These are phyloP conservation scores for Catharus minimus DNA, from an alignment of 2,113 vertebrate genomes.

Conservation along the genomic window DNA sequence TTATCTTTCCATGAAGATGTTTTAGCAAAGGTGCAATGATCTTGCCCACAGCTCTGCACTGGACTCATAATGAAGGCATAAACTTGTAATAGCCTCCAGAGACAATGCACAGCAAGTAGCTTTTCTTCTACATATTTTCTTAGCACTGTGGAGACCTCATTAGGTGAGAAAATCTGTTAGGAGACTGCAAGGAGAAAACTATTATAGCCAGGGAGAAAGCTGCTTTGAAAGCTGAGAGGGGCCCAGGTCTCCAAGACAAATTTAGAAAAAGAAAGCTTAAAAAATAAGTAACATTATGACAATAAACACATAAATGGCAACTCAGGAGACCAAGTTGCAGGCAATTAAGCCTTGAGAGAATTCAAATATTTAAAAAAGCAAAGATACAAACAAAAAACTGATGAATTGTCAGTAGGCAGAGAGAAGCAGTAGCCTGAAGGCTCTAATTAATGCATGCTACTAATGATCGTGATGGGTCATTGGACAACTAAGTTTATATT, in stretches of 20 bases:
- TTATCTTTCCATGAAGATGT: not conserved
- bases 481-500: not conserved
- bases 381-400: not conserved
- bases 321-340: not conserved
- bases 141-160: slow-evolving; percentile 28
- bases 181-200: not conserved
- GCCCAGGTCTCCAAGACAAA: not conserved
- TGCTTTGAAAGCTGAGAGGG: not conserved
- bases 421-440: not conserved
- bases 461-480: not conserved
- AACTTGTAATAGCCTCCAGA: not conserved
- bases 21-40: not conserved
- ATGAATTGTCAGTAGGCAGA: not conserved
- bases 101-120: not conserved
- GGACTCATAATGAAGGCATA: not conserved
- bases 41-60: not conserved
- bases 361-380: slow-evolving; percentile 3
- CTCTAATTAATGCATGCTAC: not conserved
- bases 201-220: not conserved
- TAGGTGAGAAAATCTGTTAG: slow-evolving; percentile 33
- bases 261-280: slow-evolving; percentile 2
- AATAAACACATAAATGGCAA: not conserved
- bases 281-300: not conserved
- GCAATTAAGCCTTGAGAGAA: not conserved
- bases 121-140: slow-evolving; percentile 3